phyloP scores from a whole-genome alignment of 2,888 invertebrate species.

The Dasysyrphus tricinctus region DNA sequence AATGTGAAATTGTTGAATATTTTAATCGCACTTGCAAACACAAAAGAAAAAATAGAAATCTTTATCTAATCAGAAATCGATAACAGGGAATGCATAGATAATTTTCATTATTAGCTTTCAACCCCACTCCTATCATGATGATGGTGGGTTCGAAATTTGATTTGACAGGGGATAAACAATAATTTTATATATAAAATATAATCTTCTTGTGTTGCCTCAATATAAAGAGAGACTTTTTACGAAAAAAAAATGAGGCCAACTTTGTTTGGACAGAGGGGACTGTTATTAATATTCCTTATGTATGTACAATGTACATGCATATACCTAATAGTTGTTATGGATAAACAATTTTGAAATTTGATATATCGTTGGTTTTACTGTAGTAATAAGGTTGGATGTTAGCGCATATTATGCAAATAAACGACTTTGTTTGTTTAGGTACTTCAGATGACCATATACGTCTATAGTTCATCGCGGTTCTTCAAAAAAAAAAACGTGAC shows the following conservation, averaged over 20 bases:
- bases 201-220: conserved; percentile 26
- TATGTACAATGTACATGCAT: background rate
- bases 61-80: conserved; percentile 72
- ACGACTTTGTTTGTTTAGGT: background rate
- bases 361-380: conserved; percentile 21
- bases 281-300: background rate
- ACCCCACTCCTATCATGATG: background rate
- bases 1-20: conserved; percentile 19
- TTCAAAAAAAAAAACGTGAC: background rate
- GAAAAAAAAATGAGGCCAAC: conserved; percentile 19
- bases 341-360: conserved; percentile 24
- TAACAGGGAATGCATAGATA: conserved; percentile 57
- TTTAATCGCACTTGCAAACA: conserved; percentile 45
- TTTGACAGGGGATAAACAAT: conserved; percentile 34
- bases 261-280: conserved; percentile 39
- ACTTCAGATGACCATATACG: background rate
- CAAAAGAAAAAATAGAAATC: conserved; percentile 4
- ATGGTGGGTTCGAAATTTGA: conserved; percentile 23
- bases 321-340: background rate
- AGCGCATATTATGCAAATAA: conserved; percentile 22
- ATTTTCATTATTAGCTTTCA: conserved; percentile 42
- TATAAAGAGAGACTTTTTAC: conserved; percentile 12
- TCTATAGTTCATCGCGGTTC: background rate
- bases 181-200: conserved; percentile 12
- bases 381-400: background rate